phyloP scores from a whole-genome alignment of 2,113 vertebrate genomes.

The Callipepla squamata region DNA sequence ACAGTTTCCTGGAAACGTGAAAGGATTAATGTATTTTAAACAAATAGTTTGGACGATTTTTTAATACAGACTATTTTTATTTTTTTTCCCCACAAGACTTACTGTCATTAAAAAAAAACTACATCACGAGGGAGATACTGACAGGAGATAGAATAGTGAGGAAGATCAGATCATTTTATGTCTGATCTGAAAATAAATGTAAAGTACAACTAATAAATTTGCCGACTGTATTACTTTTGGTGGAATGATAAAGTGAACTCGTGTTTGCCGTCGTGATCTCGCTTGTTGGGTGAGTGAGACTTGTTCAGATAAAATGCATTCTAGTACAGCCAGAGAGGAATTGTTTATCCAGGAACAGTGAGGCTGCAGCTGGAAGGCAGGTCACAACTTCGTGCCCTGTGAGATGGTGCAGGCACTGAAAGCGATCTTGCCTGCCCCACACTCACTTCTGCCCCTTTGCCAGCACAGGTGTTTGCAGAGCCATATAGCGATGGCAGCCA shows the following conservation, averaged over 20 bases:
- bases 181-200: conserved; percentile 24
- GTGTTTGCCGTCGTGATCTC: not conserved
- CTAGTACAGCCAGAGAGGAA: not conserved
- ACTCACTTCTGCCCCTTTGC: not conserved
- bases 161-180: conserved; percentile 33
- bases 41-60: not conserved
- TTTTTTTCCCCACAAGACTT: not conserved
- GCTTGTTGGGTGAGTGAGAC: conserved; percentile 1
- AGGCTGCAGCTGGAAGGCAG: not conserved
- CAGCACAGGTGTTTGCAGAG: not conserved
- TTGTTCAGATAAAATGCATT: conserved; percentile 31
- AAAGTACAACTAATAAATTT: conserved; percentile 37
- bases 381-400: rapidly evolving
- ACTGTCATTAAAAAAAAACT: conserved; percentile 22
- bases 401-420: not conserved
- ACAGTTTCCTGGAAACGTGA: not conserved
- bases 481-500: not conserved
- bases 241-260: conserved; percentile 10
- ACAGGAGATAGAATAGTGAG: not conserved
- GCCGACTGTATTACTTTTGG: not conserved
- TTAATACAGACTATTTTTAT: not conserved
- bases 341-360: conserved; percentile 38
- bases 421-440: not conserved
- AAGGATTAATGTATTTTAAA: not conserved
- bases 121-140: not conserved